These are phyloP conservation scores for Andrena haemorrhoa DNA, from an alignment of 2,888 invertebrate species.

Conservation along the genomic window DNA sequence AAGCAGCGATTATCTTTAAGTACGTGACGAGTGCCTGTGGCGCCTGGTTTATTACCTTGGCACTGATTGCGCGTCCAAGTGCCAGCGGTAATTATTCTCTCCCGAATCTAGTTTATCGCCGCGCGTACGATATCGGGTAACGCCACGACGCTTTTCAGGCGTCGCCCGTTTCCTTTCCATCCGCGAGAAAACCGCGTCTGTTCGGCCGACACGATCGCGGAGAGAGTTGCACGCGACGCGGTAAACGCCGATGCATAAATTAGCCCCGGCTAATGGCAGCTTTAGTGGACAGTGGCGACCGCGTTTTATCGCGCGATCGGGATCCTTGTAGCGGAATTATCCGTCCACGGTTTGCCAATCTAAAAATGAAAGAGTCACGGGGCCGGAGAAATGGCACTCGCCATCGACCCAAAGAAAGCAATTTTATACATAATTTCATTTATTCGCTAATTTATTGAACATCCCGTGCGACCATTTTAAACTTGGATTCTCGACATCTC, in stretches of 20 bases:
- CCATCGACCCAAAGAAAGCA: constrained; percentile 69
- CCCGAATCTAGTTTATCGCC: constrained; percentile 45
- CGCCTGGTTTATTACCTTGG: constrained; percentile 62
- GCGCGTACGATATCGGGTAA: constrained; percentile 13
- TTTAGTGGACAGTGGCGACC: constrained; percentile 5
- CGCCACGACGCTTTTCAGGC: constrained; percentile 2
- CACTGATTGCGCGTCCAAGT: constrained; percentile 53
- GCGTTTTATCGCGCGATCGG: constrained; percentile 20
- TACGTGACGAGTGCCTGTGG: constrained; percentile 49
- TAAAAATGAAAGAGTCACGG: constrained; percentile 20
- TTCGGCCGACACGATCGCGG: neutral
- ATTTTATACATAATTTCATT: no score
- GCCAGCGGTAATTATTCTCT: constrained; percentile 57
- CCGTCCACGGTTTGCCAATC: constrained; percentile 10
- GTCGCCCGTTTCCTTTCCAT: neutral
- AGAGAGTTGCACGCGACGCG: constrained; percentile 11
- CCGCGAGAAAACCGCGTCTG: constrained; percentile 6
- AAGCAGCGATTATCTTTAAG: constrained; percentile 51
- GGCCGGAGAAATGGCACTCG: neutral
- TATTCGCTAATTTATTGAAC: no score
- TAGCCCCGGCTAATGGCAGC: constrained; percentile 13
- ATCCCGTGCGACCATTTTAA: no score
- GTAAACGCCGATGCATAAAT: constrained; percentile 23
- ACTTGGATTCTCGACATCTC: no score
- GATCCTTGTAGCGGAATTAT: constrained; percentile 20